Evolutionary conservation across 37 sponge, comb jelly and placozoan species (phyloP), one percentile per base, ranked within the genome.

Genomic region (Mnemiopsis leidyi): DNA sequence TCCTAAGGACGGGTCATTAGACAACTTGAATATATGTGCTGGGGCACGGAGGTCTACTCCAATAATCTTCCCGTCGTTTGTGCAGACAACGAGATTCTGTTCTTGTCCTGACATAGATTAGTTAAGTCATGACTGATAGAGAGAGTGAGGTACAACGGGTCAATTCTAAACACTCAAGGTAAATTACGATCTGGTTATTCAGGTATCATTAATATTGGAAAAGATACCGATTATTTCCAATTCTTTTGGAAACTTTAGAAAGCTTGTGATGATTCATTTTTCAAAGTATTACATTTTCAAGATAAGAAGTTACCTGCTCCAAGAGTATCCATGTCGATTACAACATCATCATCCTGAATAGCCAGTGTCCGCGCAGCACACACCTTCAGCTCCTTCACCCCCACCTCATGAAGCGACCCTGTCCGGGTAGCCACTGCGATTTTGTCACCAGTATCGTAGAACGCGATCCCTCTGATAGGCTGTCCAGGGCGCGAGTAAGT

Each of bases 331-430:
- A 85, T 85, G 26, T 85, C 90, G 0, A 85, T 25, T 7, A 85
- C 90, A 28, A 85, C 48, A 85, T 85, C 90, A 2, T 40, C 90
- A 85, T 40, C 61, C 7, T 85, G 61, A 28, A 85, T 85, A 40
- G 40, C 90, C 13, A 85, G 61, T 7, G 39, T 85, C 61, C 61
- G 2, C 1, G 90, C 90, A 38, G 90, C 90, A 23, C 90, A 85
- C 24, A 85, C 90, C 48, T 85, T 85, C 90, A 85, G 61, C 48
- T 85, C 90, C 90, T 85, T 85, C 61, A 85, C 90, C 26, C 90
- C 90, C 18, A 85, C 90, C 35, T 85, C 90, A 85, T 85, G 90
- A 24, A 85, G 30, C 1, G 40, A 40, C 25, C 90, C 90, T 25
- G 38, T 40, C 24, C 90, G 1, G 13, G 90, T 85, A 2, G 61